Conservation (phyloP, 92 coral and sea anemone species). For the Umimayanthus chanpuru region DNA sequence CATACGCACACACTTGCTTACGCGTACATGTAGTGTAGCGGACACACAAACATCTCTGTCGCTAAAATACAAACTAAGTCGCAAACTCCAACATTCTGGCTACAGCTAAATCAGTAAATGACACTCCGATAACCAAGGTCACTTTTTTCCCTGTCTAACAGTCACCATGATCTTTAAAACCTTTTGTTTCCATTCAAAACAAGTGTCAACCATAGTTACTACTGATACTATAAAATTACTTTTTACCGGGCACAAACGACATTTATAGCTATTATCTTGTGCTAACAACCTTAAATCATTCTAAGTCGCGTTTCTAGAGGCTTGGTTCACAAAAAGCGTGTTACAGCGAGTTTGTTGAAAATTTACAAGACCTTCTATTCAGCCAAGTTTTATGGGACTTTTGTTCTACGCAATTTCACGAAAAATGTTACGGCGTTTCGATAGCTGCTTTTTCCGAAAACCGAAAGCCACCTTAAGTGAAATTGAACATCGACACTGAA, state of each 20-base stretch:
- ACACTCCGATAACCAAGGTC: too few species aligned
- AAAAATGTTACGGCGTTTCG: not conserved
- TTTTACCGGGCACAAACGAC: not conserved
- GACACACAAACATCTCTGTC: not conserved
- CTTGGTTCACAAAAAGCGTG: too few species aligned
- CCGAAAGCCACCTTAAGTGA: not conserved
- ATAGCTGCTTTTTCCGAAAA: not conserved
- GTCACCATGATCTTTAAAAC: not conserved
- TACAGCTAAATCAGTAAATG: not conserved
- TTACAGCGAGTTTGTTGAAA: too few species aligned
- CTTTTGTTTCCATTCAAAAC: slow-evolving; percentile 5
- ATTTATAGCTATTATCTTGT: not conserved
- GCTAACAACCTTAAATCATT: not conserved
- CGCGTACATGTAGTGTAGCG: not conserved
- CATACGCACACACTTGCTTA: too few species aligned
- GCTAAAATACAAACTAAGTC: not conserved
- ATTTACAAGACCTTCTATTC: too few species aligned
- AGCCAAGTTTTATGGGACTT: not conserved
- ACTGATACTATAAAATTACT: not conserved
- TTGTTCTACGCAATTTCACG: not conserved
- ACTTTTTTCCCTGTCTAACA: too few species aligned
- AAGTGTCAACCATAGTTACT: not conserved
- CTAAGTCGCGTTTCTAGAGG: too few species aligned
- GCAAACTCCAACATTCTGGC: too few species aligned
- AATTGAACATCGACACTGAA: not conserved